Evolutionary conservation across 2,797 vertebrate genomes (phyloP), one percentile per base, ranked within the genome.

Genomic region (Balearica regulorum): DNA sequence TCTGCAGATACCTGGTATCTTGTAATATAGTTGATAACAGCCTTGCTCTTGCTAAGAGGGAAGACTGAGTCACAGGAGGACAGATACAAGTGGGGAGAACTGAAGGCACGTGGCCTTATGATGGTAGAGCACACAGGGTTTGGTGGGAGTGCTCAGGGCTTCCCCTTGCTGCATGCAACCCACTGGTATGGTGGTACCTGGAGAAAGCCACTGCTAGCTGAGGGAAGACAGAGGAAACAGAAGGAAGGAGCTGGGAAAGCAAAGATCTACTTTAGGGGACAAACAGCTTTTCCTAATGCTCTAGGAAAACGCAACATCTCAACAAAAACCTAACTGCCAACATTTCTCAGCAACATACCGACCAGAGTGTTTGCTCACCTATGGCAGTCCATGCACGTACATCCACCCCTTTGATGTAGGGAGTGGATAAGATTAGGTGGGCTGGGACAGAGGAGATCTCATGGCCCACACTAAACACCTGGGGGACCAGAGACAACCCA

Each of bases 351-450:
- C 46, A 92, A 44, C 60, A 31, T 3, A 15, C 17, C 0, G 0
- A 61, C 21, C 19, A 76, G 44, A 39, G 65, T 33, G 18, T 33
- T 20, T 62, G 19, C 22, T 35, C 24, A n/a, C 26, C 33, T 51
- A 3, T 0, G 0, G 21, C 31, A 58, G 73, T 12, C 39, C 25
- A 17, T 2, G 11, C 33, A 55, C 68, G 33, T 2, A 1, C 8
- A 62, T 41, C 48, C 17, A 61, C 16, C 20, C 26, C 16, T 76
- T 7, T 13, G 44, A 69, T 22, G 16, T 35, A 73, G 54, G 41
- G 33, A 49, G 18, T 2, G 16, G 11, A 0, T 21, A 66, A 28
- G 69, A 62, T 62, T 16, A 55, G 35, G 37, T 46, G 11, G 29
- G 29, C 31, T 76, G 41, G n/a, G n/a, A 51, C 48, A 58, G 55